Base-by-base conservation (phyloP, 2,797 vertebrate species). In the Martes flavigula region DNA sequence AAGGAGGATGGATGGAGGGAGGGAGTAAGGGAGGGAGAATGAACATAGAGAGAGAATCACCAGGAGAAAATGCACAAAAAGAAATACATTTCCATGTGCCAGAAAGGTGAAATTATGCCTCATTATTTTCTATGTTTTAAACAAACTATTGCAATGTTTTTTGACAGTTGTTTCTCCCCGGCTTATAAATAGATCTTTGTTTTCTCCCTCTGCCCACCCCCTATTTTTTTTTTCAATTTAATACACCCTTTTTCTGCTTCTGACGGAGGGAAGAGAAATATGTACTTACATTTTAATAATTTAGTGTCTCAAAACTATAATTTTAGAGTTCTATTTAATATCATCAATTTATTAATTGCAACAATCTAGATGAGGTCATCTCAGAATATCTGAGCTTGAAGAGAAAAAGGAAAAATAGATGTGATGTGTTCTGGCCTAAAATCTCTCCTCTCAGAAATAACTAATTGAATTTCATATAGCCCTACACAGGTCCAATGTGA, bases 31-130 rank as follows among this genome's bases (percentile, higher is more conserved):
- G 13, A 7, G 8, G 0, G 7, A 73, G 46, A 27, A 58, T 72
- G 35, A 92, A 79, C 58, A 73, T 11, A 78, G 17, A 93, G 20
- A 83, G 46, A 60, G 60, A 62, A 14, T 73, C 18, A 91, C 20
- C 60, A 51, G 66, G 75, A 54, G 72, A 96, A 96, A 95, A 83
- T 17, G 83, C 40, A 82, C 18, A 92, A 35, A 90, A 82, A 58
- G 40, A 83, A 40, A 72, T 56, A 91, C 38, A 92, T 86, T 88
- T 96, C 40, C 62, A 86, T 54, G 10, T 75, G 10, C 11, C 48
- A 70, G 27, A 88, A 96, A 95, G 51, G 17, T 83, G 3, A 25
- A 87, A 91, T 64, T 89, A 88, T 11, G 2, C 5, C 5, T 94
- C 35, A 43, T 56, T 87, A 87, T 73, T 66, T 66, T 93, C 87